Base-by-base conservation (phyloP, 2,888 invertebrate species). In the Aleiodes testaceus region DNA sequence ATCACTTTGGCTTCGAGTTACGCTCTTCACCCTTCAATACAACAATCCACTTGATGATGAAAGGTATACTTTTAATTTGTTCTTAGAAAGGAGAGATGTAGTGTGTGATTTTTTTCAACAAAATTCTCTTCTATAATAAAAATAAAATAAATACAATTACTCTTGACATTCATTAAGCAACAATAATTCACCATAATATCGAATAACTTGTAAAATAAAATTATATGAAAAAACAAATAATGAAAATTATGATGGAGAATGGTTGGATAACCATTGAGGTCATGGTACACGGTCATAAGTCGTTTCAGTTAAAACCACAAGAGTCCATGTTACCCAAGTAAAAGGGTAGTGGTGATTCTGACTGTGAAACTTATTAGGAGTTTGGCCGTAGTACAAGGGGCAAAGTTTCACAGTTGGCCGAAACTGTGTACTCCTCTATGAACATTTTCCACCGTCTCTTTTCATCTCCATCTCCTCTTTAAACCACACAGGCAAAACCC, bases 1-100 rank as follows among this genome's bases (percentile, higher is more conserved):
- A 63, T 63, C 63, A 63, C 63, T 63, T 63, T 63, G 45, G 44
- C 44, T 45, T 63, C n/a, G 20, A 20, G 22, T 63, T 63, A 18
- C 63, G 16, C 45, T 26, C n/a, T 20, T 22, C n/a, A 45, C 63
- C 20, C 22, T 45, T n/a, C 11, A 16, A 36, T n/a, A 12, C 55
- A 26, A 55, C 55, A 30, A 14, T 30, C n/a, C 30, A 30, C n/a
- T 36, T 36, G 36, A 36, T 36, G 36, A 36, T 36, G 36, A 36
- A 36, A 36, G 36, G 36, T 36, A 36, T 36, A 53, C 53, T 26
- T 42, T 18, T 36, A 42, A 59, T 47, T 47, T 47, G 14, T 47
- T 47, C 14, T 47, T n/a, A 14, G 14, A 16, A 16, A 47, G 11
- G 2, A 9, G 11, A 36, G 36, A 36, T 36, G 36, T 2, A 3